These are phyloP conservation scores for Asteroscopus sphinx DNA, from an alignment of 2,888 invertebrate species.

Conservation along the genomic window DNA sequence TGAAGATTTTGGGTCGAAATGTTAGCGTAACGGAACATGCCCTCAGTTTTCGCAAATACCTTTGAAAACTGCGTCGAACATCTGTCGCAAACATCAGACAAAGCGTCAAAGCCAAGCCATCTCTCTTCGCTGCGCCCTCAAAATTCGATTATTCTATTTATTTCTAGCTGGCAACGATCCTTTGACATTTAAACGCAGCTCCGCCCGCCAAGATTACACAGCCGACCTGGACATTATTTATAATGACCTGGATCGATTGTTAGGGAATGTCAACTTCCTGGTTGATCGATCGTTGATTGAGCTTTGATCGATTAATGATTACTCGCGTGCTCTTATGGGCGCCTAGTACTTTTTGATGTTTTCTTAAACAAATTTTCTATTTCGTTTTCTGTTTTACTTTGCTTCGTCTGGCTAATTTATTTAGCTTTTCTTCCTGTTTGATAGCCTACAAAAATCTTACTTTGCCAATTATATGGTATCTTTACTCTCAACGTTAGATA, in stretches of 20 bases:
- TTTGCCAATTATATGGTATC: too few relatives aligned
- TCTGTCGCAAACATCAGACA: slow-evolving; percentile 4
- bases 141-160: slow-evolving; percentile 50
- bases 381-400: not conserved
- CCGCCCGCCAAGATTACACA: slow-evolving; percentile 42
- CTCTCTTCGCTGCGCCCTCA: slow-evolving; percentile 55
- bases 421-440: too few relatives aligned
- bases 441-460: too few relatives aligned
- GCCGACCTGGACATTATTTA: slow-evolving; percentile 55
- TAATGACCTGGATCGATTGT: slow-evolving; percentile 47
- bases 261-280: slow-evolving; percentile 41
- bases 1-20: too few relatives aligned
- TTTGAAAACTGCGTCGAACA: not conserved
- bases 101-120: slow-evolving; percentile 34
- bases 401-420: too few relatives aligned
- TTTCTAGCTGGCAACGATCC: slow-evolving; percentile 36
- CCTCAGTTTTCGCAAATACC: not conserved
- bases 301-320: slow-evolving; percentile 29
- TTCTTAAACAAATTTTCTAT: not conserved
- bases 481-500: too few relatives aligned
- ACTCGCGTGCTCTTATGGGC: slow-evolving; percentile 4
- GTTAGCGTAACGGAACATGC: too few relatives aligned
- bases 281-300: slow-evolving; percentile 45
- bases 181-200: slow-evolving; percentile 49
- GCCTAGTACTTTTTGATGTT: slow-evolving; percentile 18